Evolutionary conservation across 2,113 vertebrate genomes (phyloP), one percentile per base, ranked within the genome.

Genomic region (Caloenas nicobarica): DNA sequence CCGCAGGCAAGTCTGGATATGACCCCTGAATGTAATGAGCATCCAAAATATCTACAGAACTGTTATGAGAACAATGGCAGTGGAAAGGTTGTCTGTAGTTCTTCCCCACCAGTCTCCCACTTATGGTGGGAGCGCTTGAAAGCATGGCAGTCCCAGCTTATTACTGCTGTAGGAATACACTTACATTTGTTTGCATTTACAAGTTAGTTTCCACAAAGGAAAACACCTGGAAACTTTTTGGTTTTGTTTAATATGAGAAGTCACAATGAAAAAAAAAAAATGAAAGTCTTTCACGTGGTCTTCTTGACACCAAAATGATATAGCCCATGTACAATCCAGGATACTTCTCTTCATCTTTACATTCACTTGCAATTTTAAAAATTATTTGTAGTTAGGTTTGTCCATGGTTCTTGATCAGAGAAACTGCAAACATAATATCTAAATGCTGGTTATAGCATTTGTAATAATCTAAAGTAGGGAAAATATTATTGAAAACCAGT

Each of bases 131-230:
- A 21, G 18, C 25, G 16, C 62, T 90, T 72, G 46, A 69, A 80
- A 18, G 10, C 0, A 0, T 51, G 33, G 21, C 2, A 4, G 14
- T 44, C 34, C 22, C 64, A 26, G 4, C 25, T 88, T 71, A 26
- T 58, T 83, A 9, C 31, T 28, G 15, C 29, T 38, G 24, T 44
- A 51, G 58, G 46, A 88, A 51, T 54, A 51, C 7, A 10, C 6
- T 66, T 81, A 44, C 31, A 33, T 46, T 19, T 4, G 8, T 64
- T 91, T 92, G 71, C 23, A 12, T 70, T 86, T 70, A 54, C 51
- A 73, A 54, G 19, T 61, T 7, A 48, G 10, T 70, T 85, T 94
- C 54, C 62, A 73, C 40, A 66, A 72, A 88, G 46, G 28, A 91
- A 89, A 86, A 70, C 22, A 56, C 73, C 46, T 86, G 33, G 66